These are phyloP conservation scores for Girardinus metallicus DNA, from an alignment of 2,797 vertebrate species.

Conservation along the genomic window DNA sequence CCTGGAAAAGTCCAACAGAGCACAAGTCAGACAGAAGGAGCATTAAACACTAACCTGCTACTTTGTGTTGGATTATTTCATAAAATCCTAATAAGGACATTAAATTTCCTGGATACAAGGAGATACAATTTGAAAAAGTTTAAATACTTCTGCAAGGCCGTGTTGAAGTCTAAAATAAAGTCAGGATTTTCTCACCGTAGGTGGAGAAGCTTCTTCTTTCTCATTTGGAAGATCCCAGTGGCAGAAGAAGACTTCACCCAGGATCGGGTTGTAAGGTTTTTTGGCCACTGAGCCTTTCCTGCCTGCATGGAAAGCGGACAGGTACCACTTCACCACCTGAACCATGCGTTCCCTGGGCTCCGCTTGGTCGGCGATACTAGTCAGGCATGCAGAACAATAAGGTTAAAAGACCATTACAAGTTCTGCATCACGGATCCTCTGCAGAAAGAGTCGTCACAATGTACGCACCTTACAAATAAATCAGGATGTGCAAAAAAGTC, in stretches of 20 bases:
- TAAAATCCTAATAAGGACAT: not conserved
- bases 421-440: not conserved
- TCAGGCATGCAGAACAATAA: not conserved
- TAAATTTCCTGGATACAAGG: not conserved
- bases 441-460: not conserved
- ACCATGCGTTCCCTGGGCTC: conserved; percentile 96
- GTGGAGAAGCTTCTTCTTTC: conserved; percentile 82
- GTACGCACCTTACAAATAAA: conserved; percentile 92
- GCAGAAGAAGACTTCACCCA: conserved; percentile 97
- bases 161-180: not conserved
- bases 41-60: not conserved
- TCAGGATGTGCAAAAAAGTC: conserved; percentile 99
- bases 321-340: conserved; percentile 96
- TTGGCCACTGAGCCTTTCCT: conserved; percentile 98
- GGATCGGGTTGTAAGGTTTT: conserved; percentile 98
- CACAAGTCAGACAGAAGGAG: not conserved
- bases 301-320: conserved; percentile 97
- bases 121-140: not conserved
- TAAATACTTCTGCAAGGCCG: not conserved
- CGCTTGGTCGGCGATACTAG: conserved; percentile 93
- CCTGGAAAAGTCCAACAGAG: conserved; percentile 75
- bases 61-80: not conserved
- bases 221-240: conserved; percentile 93
- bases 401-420: not conserved
- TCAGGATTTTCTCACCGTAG: conserved; percentile 57